Evolutionary conservation across 2,113 vertebrate genomes (phyloP).

Genomic region (Phainopepla nitens): DNA sequence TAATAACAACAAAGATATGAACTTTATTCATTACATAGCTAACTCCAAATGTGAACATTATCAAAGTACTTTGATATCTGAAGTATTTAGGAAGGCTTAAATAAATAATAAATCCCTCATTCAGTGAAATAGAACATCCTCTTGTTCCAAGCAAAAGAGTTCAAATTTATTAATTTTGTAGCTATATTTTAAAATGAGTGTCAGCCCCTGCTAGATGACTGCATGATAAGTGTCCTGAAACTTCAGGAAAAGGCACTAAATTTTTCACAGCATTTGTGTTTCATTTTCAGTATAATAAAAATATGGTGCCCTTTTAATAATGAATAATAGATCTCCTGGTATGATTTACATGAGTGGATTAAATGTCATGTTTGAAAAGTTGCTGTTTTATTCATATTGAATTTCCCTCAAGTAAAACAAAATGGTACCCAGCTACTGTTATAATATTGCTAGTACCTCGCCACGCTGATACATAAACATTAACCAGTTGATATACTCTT

Average conservation of each 20-base stretch:
- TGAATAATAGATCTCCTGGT: conserved; percentile 86
- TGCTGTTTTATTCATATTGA: conserved; percentile 87
- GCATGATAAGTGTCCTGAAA: conserved; percentile 77
- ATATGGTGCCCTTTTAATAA: conserved; percentile 87
- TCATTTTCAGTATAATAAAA: conserved; percentile 89
- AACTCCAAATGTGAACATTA: conserved; percentile 37
- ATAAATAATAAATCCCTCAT: conserved; percentile 74
- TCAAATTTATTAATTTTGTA: conserved; percentile 74
- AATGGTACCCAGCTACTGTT: conserved; percentile 73
- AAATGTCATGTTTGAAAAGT: conserved; percentile 94
- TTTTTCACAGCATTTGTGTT: conserved; percentile 88
- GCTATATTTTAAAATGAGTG: conserved; percentile 75
- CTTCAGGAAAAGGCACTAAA: conserved; percentile 78
- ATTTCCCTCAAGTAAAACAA: conserved; percentile 83
- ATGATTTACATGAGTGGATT: conserved; percentile 93
- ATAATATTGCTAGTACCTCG: conserved; percentile 64
- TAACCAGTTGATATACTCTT: conserved; percentile 51
- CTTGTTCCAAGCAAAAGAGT: conserved; percentile 63
- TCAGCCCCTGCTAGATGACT: conserved; percentile 49
- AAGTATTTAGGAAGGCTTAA: conserved; percentile 72
- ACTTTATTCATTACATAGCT: conserved; percentile 61
- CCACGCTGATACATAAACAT: conserved; percentile 63
- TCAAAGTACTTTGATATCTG: conserved; percentile 47
- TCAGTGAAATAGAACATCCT: conserved; percentile 58
- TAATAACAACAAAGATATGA: conserved; percentile 76